Percentiles rank a stretch among this genome's conserved stretches.
Evolutionary conservation across 23 tunicate genomes (phyloP).

Genomic region (Ascidia mentula): DNA sequence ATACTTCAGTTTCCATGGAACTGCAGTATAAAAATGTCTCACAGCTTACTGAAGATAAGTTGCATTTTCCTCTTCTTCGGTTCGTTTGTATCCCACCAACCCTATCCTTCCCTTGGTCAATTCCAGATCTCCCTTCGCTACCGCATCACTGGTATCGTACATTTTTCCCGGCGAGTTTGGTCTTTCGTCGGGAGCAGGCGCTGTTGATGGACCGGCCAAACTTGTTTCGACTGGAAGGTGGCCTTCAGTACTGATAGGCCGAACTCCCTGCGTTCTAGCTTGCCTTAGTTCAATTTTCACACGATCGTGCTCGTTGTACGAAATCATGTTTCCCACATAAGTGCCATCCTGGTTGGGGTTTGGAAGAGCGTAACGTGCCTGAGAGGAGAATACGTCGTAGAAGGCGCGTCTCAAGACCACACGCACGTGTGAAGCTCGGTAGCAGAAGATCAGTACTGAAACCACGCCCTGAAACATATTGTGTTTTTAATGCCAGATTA

Average conservation of each 20-base stretch:
- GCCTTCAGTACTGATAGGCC: not conserved
- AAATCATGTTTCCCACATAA: not conserved
- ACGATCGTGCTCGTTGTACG: conserved; percentile 15
- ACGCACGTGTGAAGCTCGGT: conserved; percentile 2
- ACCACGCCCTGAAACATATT: conserved; percentile 2
- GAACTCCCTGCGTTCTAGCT: not conserved
- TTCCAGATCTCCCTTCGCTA: conserved; percentile 2
- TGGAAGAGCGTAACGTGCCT: not conserved
- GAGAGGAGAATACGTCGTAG: not conserved
- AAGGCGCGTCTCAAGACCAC: not conserved
- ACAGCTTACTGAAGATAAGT: not conserved
- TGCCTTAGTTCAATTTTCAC: not conserved
- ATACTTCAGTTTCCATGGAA: too few relatives aligned
- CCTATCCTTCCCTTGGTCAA: conserved; percentile 2
- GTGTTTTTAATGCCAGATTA: too few relatives aligned
- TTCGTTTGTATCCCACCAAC: not conserved
- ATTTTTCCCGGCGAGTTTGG: not conserved
- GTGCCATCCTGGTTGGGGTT: conserved; percentile 5
- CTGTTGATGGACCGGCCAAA: not conserved
- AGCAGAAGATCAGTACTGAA: not conserved
- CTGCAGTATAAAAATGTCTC: too few relatives aligned
- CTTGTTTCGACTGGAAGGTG: not conserved
- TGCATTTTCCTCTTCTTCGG: not conserved
- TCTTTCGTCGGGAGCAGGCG: not conserved
- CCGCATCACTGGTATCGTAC: conserved; percentile 10